Percentiles rank a stretch among this genome's conserved stretches.
These are phyloP conservation scores for Petrocephalus sullivani DNA, from an alignment of 2,797 vertebrate species.

Conservation along the genomic window DNA sequence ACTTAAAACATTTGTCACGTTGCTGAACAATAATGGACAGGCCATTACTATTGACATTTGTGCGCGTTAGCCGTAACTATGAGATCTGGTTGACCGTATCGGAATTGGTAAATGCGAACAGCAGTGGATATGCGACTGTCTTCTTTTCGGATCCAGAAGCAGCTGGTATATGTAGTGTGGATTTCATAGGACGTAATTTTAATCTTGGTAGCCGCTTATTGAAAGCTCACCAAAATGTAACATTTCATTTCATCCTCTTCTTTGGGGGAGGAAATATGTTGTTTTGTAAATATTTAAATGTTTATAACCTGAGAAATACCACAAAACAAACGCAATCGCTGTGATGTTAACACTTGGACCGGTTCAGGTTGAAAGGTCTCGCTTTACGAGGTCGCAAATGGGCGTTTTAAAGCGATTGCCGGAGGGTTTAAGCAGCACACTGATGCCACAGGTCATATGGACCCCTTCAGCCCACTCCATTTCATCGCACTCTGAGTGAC, in stretches of 20 bases:
- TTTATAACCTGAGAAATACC: neutral
- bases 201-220: neutral
- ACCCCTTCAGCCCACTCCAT: neutral
- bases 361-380: neutral
- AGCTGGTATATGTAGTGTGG: neutral
- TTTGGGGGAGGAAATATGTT: neutral
- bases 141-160: too few relatives aligned
- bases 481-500: neutral
- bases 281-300: neutral
- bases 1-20: neutral
- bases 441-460: neutral
- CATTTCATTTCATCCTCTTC: neutral
- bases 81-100: neutral
- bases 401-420: neutral
- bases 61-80: neutral
- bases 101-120: neutral
- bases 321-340: neutral
- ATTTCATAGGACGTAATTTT: neutral
- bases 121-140: neutral
- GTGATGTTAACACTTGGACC: neutral
- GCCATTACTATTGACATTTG: neutral
- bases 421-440: neutral
- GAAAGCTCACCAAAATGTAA: neutral
- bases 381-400: neutral
- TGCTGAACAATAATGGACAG: neutral